These are phyloP conservation scores for Andrena bucephala DNA, from an alignment of 2,888 invertebrate genomes.

Conservation along the genomic window DNA sequence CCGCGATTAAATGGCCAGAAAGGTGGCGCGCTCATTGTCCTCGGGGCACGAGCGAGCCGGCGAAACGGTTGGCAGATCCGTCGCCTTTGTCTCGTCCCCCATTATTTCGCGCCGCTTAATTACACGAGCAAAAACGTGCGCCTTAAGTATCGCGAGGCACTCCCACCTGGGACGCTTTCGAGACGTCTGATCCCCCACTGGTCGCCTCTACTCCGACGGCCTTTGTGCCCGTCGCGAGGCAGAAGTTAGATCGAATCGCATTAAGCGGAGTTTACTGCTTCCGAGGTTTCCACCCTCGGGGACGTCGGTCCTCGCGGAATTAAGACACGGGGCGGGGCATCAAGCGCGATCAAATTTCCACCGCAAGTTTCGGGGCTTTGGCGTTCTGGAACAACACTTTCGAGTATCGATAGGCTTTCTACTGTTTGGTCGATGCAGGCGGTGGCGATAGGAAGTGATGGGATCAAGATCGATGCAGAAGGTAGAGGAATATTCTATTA, in stretches of 20 bases:
- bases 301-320: slow-evolving; percentile 15
- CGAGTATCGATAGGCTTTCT: no score
- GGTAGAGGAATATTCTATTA: no score
- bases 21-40: slow-evolving; percentile 40
- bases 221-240: slow-evolving; percentile 17
- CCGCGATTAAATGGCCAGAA: slow-evolving; percentile 38
- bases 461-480: no score
- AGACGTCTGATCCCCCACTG: slow-evolving; percentile 24
- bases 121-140: slow-evolving; percentile 58
- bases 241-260: slow-evolving; percentile 40
- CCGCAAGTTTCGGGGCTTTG: no score
- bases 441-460: no score
- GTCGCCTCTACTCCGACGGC: slow-evolving; percentile 5
- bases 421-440: no score
- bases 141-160: slow-evolving; percentile 38
- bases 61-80: slow-evolving; percentile 20
- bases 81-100: slow-evolving; percentile 56
- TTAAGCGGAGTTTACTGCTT: slow-evolving; percentile 31
- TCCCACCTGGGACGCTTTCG: neutral
- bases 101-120: slow-evolving; percentile 65
- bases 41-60: slow-evolving; percentile 21
- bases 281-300: neutral
- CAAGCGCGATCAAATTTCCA: slow-evolving; percentile 1
- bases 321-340: slow-evolving; percentile 6
- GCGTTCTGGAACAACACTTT: no score